These are phyloP conservation scores for Sitobion miscanthi DNA, from an alignment of 1,140 invertebrate species.

Conservation along the genomic window DNA sequence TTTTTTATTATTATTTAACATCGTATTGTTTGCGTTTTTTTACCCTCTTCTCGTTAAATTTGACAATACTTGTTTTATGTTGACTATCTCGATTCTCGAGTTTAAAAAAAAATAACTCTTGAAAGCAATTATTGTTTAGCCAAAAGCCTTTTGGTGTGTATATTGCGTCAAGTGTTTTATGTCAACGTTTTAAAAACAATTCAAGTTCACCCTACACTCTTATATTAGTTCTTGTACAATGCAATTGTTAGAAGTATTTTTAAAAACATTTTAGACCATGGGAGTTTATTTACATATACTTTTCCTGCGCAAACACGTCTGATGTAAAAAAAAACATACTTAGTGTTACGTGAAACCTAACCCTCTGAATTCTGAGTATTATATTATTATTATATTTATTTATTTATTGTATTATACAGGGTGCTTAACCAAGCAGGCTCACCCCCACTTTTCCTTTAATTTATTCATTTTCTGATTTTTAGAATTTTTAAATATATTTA, in stretches of 20 bases:
- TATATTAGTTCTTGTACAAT: neutral
- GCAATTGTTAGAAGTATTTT: conserved; percentile 1
- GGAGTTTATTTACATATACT: conserved; percentile 20
- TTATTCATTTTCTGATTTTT: too few species aligned
- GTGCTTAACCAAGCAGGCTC: too few species aligned
- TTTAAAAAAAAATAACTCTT: conserved; percentile 3
- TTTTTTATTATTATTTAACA: conserved; percentile 11
- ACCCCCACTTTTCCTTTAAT: too few species aligned
- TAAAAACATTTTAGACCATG: neutral
- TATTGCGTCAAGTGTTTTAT: conserved; percentile 21
- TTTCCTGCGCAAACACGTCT: neutral
- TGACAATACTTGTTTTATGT: conserved; percentile 17
- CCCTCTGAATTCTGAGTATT: neutral
- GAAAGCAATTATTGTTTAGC: neutral
- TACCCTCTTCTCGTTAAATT: conserved; percentile 30
- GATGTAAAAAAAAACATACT: neutral
- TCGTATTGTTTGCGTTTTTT: conserved; percentile 30
- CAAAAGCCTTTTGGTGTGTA: neutral
- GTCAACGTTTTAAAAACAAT: conserved; percentile 33
- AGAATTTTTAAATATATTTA: too few species aligned
- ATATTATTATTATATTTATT: too few species aligned
- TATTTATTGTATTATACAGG: too few species aligned
- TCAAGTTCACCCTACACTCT: conserved; percentile 13
- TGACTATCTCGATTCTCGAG: conserved; percentile 29
- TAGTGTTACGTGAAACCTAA: neutral